phyloP scores from a whole-genome alignment of 53 echinoderm and acorn worm genomes.

The Zoroaster sp. region DNA sequence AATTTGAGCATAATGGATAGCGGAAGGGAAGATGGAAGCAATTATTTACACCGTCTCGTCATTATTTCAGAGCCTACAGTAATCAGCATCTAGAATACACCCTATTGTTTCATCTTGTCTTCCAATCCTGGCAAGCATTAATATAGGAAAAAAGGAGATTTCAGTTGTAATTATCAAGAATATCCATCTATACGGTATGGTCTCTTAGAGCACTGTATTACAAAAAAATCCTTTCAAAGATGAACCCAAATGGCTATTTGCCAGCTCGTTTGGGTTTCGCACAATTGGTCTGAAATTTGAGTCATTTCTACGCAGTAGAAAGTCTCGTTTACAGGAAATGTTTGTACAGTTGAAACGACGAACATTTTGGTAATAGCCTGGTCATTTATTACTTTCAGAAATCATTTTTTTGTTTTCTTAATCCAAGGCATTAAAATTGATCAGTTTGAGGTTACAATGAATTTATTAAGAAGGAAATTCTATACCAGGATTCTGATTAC shows the following conservation, averaged over 20 bases:
- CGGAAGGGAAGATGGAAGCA: too few species aligned
- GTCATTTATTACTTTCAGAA: slow-evolving; percentile 13
- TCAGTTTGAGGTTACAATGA: slow-evolving; percentile 5
- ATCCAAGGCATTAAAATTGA: slow-evolving; percentile 29
- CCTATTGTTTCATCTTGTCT: too few species aligned
- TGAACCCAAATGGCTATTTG: slow-evolving; percentile 14
- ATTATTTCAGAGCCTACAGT: too few species aligned
- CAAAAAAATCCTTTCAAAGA: background rate
- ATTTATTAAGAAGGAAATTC: background rate
- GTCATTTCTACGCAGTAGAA: background rate
- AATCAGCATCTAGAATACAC: too few species aligned
- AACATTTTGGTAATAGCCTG: background rate
- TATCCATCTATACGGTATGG: too few species aligned
- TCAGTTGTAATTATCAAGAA: too few species aligned
- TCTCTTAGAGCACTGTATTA: background rate
- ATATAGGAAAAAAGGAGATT: too few species aligned
- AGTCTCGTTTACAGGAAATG: background rate
- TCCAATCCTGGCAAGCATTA: too few species aligned
- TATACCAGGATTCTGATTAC: slow-evolving; percentile 9
- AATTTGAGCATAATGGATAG: too few species aligned
- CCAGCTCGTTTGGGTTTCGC: slow-evolving; percentile 5
- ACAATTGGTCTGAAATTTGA: slow-evolving; percentile 5
- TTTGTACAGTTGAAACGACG: background rate
- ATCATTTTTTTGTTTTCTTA: background rate
- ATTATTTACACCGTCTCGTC: too few species aligned